A percentile compares a stretch with the other conserved stretches of the same genome.
These are phyloP conservation scores for Pyrochroa serraticornis DNA, from an alignment of 2,888 invertebrate genomes.

Conservation along the genomic window DNA sequence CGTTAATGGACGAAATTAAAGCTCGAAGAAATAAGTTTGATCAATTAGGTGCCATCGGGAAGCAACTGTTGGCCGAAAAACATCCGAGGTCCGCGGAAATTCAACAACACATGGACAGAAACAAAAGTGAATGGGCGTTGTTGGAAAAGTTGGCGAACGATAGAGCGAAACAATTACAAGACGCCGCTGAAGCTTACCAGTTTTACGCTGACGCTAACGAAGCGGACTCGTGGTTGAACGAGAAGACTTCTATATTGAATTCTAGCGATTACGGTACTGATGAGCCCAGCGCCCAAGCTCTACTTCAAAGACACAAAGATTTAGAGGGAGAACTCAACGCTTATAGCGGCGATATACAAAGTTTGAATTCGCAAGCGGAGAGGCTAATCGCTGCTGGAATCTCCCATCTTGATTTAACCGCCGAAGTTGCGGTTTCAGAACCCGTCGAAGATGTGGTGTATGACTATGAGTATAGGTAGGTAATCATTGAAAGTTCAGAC, in stretches of 20 bases:
- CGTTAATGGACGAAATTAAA: slow-evolving; percentile 86
- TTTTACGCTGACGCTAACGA: slow-evolving; percentile 98
- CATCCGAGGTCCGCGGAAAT: slow-evolving; percentile 86
- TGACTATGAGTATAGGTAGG: slow-evolving; percentile 41
- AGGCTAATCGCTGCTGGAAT: slow-evolving; percentile 79
- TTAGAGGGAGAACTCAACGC: slow-evolving; percentile 88
- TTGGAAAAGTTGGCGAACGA: slow-evolving; percentile 81
- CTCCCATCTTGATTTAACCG: slow-evolving; percentile 67
- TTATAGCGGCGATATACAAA: slow-evolving; percentile 83
- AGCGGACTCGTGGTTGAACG: slow-evolving; percentile 96
- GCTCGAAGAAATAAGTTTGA: slow-evolving; percentile 74
- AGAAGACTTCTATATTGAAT: slow-evolving; percentile 89
- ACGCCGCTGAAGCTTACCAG: slow-evolving; percentile 92
- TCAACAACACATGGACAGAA: slow-evolving; percentile 76
- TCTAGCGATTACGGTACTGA: slow-evolving; percentile 90
- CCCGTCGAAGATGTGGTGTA: slow-evolving; percentile 69
- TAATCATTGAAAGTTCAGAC: slow-evolving; percentile 22
- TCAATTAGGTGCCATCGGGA: slow-evolving; percentile 66
- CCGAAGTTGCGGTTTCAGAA: slow-evolving; percentile 68
- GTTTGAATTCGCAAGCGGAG: slow-evolving; percentile 78
- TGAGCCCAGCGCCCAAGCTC: slow-evolving; percentile 87
- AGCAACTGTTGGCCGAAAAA: slow-evolving; percentile 75
- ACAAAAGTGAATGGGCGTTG: slow-evolving; percentile 87
- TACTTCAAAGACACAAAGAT: slow-evolving; percentile 85
- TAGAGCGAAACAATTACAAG: slow-evolving; percentile 77